Conservation (phyloP, 1,140 invertebrate genomes). For the Drosophila athabasca region DNA sequence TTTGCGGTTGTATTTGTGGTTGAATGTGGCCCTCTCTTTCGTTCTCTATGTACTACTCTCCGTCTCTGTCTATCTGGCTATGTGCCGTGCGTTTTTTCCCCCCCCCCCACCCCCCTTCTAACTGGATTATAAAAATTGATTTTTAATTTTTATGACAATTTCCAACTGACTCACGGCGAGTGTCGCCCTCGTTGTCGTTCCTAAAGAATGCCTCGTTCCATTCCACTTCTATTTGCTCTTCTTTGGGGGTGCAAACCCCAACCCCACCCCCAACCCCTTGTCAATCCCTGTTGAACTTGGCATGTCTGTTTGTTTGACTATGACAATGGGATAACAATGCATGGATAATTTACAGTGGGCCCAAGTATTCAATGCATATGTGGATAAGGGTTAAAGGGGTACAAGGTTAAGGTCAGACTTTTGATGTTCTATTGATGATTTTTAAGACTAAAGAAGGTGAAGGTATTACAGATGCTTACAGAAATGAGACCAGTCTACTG, state of each 20-base stretch:
- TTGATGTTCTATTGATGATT: neutral
- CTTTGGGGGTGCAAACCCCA: slow-evolving; percentile 7
- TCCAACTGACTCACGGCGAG: slow-evolving; percentile 63
- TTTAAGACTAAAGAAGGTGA: neutral
- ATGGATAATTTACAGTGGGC: slow-evolving; percentile 49
- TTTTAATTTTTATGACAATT: slow-evolving; percentile 83
- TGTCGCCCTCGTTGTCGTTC: slow-evolving; percentile 29
- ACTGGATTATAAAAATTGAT: slow-evolving; percentile 83
- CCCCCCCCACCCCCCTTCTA: slow-evolving; percentile 41
- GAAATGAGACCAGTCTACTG: no score
- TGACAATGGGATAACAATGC: slow-evolving; percentile 60
- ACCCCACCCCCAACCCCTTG: neutral
- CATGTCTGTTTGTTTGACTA: slow-evolving; percentile 63
- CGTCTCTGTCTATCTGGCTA: slow-evolving; percentile 1
- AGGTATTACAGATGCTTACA: no score
- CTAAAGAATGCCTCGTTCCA: slow-evolving; percentile 26
- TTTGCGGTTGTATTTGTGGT: slow-evolving; percentile 51
- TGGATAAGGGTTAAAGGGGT: neutral
- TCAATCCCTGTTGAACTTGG: slow-evolving; percentile 51
- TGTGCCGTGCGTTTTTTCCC: slow-evolving; percentile 20
- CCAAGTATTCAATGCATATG: neutral
- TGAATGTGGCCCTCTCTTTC: slow-evolving; percentile 18
- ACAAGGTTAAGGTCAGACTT: neutral
- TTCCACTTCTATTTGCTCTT: slow-evolving; percentile 52
- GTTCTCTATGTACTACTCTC: slow-evolving; percentile 15